Conservation (phyloP, 64 coral and sea anemone species). For the Actinia equina region DNA sequence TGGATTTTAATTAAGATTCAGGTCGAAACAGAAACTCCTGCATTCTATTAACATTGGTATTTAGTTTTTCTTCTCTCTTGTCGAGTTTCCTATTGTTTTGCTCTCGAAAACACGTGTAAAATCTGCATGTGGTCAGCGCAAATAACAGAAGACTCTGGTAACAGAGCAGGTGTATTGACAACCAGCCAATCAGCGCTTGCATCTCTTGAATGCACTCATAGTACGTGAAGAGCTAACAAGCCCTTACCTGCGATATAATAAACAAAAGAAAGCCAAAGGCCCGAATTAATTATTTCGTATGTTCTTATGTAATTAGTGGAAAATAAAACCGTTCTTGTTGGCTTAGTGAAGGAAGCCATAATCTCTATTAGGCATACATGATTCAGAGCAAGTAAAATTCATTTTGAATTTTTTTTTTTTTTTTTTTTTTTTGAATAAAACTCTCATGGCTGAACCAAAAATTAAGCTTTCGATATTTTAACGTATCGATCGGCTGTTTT, state of each 20-base stretch:
- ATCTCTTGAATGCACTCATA: background rate
- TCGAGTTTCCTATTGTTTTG: background rate
- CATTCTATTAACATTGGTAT: background rate
- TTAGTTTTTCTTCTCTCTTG: constrained; percentile 11
- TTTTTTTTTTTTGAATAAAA: no score
- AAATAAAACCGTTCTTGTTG: no score
- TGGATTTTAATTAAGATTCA: background rate
- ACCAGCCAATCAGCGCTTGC: background rate
- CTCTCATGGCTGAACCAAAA: no score
- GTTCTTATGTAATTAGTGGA: background rate
- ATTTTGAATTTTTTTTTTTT: no score
- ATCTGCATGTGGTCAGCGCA: background rate
- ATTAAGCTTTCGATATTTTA: no score
- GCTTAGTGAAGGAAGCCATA: no score
- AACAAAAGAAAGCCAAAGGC: constrained; percentile 4
- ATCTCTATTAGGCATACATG: no score
- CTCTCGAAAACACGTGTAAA: constrained; percentile 15
- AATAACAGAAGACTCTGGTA: background rate
- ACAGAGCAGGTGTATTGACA: background rate
- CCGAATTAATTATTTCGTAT: background rate
- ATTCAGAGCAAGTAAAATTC: no score
- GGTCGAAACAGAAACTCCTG: background rate
- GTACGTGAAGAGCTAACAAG: constrained; percentile 1
- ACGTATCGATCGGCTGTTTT: no score
- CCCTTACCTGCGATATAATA: background rate